Evolutionary conservation across 2,888 invertebrate genomes (phyloP), one percentile per base, ranked within the genome.

Genomic region (Hemicrepidius hirtus): DNA sequence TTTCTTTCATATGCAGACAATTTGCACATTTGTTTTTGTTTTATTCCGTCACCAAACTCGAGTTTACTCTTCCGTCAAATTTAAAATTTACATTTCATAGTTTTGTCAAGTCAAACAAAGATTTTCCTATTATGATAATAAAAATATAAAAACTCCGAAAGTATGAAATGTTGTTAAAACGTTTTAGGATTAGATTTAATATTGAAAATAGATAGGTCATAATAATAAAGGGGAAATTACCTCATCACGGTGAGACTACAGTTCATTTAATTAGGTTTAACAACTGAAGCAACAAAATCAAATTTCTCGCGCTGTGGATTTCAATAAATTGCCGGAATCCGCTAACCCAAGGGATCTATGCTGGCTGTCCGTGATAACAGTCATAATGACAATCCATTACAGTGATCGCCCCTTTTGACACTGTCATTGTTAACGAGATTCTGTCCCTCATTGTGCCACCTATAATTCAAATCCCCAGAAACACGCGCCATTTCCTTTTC

Each of bases 291-390:
- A 53, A 63, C 41, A 53, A 32, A 64, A 57, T 70, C 55, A 64
- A 55, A 70, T 70, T 70, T 70, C 70, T 70, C 64, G 70, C 70
- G 44, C 55, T 57, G 55, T 59, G 70, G 46, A 37, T 70, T 70
- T 64, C 64, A 70, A 70, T 64, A 70, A 64, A 70, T 57, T 44
- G 46, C 7, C 64, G 20, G 55, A 70, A 70, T 64, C 63, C 55
- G 10, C 24, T 35, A 40, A 57, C 40, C 41, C 55, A 18, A 13
- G 57, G 70, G 64, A 70, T 64, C 35, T 13, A 18, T 64, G 63
- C 70, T 70, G 70, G 64, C 46, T 57, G 57, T 44, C 37, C 44
- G 44, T 35, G 64, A 70, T 70, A 70, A 64, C 70, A 37, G 40
- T 28, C 41, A 60, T 68, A 68, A 68, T 68, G 68, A 68, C 44